Conservation (phyloP, 2,113 vertebrate genomes). For the Eupsittula cactorum region DNA sequence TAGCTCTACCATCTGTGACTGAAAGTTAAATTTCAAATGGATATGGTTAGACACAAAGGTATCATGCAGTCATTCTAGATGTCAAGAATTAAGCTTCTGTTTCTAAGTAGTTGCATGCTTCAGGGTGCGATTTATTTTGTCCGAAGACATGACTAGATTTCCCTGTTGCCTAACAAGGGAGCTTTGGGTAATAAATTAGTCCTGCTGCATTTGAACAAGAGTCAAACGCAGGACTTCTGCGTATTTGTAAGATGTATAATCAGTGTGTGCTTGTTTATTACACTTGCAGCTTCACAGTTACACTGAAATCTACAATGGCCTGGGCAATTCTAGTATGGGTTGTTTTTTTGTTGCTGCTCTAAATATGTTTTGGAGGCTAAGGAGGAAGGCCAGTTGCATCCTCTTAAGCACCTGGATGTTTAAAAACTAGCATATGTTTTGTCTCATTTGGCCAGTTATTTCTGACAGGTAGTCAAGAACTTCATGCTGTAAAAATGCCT, state of each 20-base stretch:
- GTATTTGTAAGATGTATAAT: not conserved
- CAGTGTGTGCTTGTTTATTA: not conserved
- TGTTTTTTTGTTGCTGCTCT: not conserved
- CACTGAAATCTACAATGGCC: not conserved
- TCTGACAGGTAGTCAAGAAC: not conserved
- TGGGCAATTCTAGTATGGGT: not conserved
- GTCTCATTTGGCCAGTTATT: not conserved
- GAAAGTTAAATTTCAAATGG: not conserved
- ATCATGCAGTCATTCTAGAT: not conserved
- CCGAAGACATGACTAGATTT: not conserved
- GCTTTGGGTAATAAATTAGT: not conserved
- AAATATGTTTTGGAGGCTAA: not conserved
- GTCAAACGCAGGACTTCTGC: not conserved
- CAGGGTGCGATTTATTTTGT: not conserved
- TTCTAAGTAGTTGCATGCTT: not conserved
- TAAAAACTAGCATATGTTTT: not conserved
- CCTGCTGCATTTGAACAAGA: not conserved
- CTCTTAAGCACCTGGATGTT: not conserved
- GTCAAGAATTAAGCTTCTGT: not conserved
- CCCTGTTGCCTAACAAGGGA: not conserved
- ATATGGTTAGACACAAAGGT: not conserved
- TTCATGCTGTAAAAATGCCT: not conserved
- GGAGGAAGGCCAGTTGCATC: not conserved
- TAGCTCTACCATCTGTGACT: not conserved
- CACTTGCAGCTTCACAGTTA: not conserved